Conservation (phyloP, 2,797 vertebrate genomes). For the Acipenser ruthenus region DNA sequence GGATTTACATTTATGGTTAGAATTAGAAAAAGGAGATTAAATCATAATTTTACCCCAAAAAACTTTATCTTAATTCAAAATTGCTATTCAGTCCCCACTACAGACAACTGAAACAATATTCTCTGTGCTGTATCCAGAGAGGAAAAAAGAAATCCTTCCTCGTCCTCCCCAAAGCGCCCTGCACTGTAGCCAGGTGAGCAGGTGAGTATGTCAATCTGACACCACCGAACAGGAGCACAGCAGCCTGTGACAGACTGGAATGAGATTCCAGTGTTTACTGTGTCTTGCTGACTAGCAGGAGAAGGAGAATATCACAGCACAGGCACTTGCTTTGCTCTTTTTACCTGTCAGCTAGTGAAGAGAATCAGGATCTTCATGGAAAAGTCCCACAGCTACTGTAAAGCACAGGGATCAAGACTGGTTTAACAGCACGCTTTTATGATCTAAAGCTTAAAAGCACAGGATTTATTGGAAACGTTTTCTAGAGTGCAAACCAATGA, state of each 20-base stretch:
- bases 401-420: background rate
- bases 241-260: background rate
- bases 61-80: no score
- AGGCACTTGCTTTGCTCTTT: conserved; percentile 22
- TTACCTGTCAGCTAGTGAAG: conserved; percentile 41
- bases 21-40: no score
- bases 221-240: background rate
- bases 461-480: no score
- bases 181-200: background rate
- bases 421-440: background rate
- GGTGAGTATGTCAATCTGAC: background rate
- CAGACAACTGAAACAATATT: no score
- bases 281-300: background rate
- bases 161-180: background rate
- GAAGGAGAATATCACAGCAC: background rate
- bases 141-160: background rate
- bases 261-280: background rate
- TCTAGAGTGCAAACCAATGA: no score
- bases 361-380: conserved; percentile 22
- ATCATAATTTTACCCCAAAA: no score
- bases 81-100: no score
- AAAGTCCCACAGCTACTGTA: background rate
- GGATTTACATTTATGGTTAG: no score
- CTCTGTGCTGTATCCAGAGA: no score
- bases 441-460: background rate